Base-by-base conservation (phyloP, 2,888 invertebrate species). In the Bhutanitis thaidina region DNA sequence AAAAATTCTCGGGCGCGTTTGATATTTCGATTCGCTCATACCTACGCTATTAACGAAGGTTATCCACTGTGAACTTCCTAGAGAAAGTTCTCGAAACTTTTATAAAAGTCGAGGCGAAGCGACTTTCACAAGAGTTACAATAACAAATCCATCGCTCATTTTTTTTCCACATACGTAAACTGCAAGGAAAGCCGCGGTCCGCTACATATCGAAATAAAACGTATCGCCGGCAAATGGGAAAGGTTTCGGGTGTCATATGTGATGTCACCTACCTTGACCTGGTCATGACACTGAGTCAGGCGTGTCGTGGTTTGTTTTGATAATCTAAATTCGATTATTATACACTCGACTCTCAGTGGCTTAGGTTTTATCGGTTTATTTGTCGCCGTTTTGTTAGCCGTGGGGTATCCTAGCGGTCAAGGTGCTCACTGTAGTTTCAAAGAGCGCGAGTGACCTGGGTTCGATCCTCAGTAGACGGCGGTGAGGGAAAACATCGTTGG, bases 211-310 rank as follows among this genome's bases (percentile, higher is more conserved):
- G 36, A 34, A 13, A 27, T 27, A 7, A 12, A 12, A 13, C 12
- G 12, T 10, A 12, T 16, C n/a, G 20, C 8, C 13, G 9, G 7
- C 9, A 8, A 8, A 7, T 10, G 20, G 38, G 1, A 34, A 3
- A 16, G 43, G 49, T 43, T 20, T 43, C 43, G n/a, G 30, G 43
- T 49, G 49, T 37, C 43, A 37, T 7, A n/a, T 12, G 40, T 30
- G 48, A 9, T 12, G 20, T 40, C 47, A 30, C 20, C 12, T 9
- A 14, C 49, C 49, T 49, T 49, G 49, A 49, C 49, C 49, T 8
- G 36, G 29, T 41, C 29, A 35, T 4, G 20, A 30, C 30, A 20
- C 20, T 37, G 41, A 36, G n/a, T 43, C 40, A 35, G 15, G 10
- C 4, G n/a, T 38, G 13, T 27, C 27, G 27, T 12, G 10, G 36